phyloP scores from a whole-genome alignment of 2,888 invertebrate genomes.

The Rhingia campestris region DNA sequence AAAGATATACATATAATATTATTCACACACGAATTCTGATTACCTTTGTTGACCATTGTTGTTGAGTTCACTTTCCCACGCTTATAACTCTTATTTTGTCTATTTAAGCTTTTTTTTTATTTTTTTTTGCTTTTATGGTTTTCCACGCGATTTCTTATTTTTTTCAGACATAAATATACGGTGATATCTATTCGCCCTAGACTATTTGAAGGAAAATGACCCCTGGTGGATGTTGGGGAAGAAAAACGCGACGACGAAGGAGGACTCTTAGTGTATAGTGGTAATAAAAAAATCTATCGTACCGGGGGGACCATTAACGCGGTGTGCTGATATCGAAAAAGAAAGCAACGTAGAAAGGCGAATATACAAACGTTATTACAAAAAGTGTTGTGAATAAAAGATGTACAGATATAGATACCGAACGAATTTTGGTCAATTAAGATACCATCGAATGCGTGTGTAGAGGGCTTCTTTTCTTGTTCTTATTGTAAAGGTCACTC shows the following conservation, averaged over 20 bases:
- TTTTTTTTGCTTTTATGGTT: slow-evolving; percentile 32
- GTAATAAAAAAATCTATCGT: slow-evolving; percentile 23
- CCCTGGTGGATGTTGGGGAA: slow-evolving; percentile 32
- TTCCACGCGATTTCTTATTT: slow-evolving; percentile 60
- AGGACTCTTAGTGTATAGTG: slow-evolving; percentile 39
- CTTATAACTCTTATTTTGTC: slow-evolving; percentile 68
- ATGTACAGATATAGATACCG: slow-evolving; percentile 51
- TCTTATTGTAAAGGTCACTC: slow-evolving; percentile 61
- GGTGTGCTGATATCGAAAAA: slow-evolving; percentile 60
- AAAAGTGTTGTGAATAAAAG: slow-evolving; percentile 51
- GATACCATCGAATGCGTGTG: slow-evolving; percentile 72
- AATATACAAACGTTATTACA: slow-evolving; percentile 16
- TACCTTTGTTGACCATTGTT: slow-evolving; percentile 62
- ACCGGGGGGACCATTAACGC: slow-evolving; percentile 38
- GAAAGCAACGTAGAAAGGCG: slow-evolving; percentile 60
- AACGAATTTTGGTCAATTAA: slow-evolving; percentile 68
- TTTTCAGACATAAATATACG: slow-evolving; percentile 44
- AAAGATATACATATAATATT: slow-evolving; percentile 13
- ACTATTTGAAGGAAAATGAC: slow-evolving; percentile 67
- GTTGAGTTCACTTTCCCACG: slow-evolving; percentile 62
- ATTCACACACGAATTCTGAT: slow-evolving; percentile 61
- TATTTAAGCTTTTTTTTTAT: slow-evolving; percentile 46
- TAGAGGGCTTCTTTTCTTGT: slow-evolving; percentile 49
- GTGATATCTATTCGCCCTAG: slow-evolving; percentile 24
- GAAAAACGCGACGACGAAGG: slow-evolving; percentile 30